Evolutionary conservation across 2,888 invertebrate species (phyloP), one percentile per base, ranked within the genome.

Genomic region (Nipponacmea schrenckii): DNA sequence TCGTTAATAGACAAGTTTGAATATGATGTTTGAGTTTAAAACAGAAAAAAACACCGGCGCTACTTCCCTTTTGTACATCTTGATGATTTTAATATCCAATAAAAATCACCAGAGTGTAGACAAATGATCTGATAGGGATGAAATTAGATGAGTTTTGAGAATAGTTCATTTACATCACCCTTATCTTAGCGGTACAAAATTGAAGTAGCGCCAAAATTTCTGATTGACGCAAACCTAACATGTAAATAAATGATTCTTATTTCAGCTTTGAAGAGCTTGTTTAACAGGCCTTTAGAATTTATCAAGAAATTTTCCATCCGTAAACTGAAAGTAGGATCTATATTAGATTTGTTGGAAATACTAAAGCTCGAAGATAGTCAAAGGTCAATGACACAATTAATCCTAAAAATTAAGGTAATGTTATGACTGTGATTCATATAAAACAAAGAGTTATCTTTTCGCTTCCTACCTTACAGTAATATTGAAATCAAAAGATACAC

Each of bases 231-330:
- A n/a, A n/a, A n/a, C n/a, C n/a, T n/a, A n/a, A n/a, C n/a, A n/a
- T n/a, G n/a, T 31, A 31, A 31, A 31, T 3, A 31, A 56, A 12
- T 48, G 20, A 44, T 26, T n/a, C 2, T 17, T 27, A 27, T 65
- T 46, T 17, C 69, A 75, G 75, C 50, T 1, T 65, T 76, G 26
- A 64, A 71, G 63, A 72, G 67, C 12, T 63, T 76, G 63, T 45
- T 76, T 48, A 39, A 72, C 26, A 67, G 67, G 3, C 64, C 73
- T 10, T 20, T n/a, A 20, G 72, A 74, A 24, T 81, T 83, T 64
- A 39, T 82, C 62, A 75, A 80, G 67, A 79, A 76, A n/a, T 83
- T 82, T 72, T 78, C 77, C 5, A 68, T 81, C 17, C 75, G 80
- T 20, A 73, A 79, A 63, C 31, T 84, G 20, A 82, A 81, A 68